Evolutionary conservation across 2,113 vertebrate genomes (phyloP).

Genomic region (Noturus placidus): DNA sequence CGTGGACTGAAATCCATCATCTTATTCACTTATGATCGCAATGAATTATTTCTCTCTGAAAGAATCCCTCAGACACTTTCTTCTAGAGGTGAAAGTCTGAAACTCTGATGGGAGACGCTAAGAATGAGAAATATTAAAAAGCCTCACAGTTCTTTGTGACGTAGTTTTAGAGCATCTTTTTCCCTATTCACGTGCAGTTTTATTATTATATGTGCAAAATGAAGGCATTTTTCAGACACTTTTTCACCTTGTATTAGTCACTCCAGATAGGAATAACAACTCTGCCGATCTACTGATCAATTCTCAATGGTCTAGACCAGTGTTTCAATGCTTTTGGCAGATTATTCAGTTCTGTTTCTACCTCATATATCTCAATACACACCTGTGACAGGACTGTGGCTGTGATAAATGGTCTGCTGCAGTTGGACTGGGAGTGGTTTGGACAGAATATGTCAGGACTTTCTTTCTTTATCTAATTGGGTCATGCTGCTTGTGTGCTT

Average conservation of each 20-base stretch:
- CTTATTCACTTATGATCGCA: conserved; percentile 28
- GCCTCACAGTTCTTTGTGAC: neutral
- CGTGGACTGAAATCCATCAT: neutral
- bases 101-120: neutral
- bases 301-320: neutral
- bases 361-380: conserved; percentile 52
- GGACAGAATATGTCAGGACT: conserved; percentile 46
- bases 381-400: conserved; percentile 38
- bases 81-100: conserved; percentile 1
- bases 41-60: conserved; percentile 13
- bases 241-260: neutral
- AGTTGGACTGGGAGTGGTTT: conserved; percentile 28
- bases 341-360: conserved; percentile 39
- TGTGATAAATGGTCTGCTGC: conserved; percentile 44
- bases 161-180: neutral
- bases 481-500: conserved; percentile 1
- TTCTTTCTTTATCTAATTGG: conserved; percentile 47
- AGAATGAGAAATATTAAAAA: neutral
- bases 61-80: conserved; percentile 17
- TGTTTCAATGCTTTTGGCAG: conserved; percentile 24
- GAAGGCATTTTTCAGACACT: neutral
- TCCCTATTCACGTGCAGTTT: neutral
- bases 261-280: neutral
- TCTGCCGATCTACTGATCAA: neutral
- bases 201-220: neutral